These are phyloP conservation scores for Onychomys arenicola DNA, from an alignment of 2,797 vertebrate species.

Conservation along the genomic window DNA sequence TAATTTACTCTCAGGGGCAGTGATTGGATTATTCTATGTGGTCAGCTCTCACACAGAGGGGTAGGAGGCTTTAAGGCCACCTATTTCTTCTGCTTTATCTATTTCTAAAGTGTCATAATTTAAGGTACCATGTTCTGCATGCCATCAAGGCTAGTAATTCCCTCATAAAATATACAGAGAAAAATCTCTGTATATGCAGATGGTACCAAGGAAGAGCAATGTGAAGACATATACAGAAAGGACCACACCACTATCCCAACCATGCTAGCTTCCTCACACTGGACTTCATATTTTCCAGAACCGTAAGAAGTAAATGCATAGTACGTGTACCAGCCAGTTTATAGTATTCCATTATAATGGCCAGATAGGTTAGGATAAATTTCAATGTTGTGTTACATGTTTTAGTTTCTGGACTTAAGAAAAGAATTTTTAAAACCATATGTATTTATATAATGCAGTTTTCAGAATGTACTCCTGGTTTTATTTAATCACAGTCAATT, in stretches of 20 bases:
- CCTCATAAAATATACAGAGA: neutral
- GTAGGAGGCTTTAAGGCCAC: neutral
- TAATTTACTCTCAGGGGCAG: neutral
- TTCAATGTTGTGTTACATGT: neutral
- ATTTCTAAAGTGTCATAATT: neutral
- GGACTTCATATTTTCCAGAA: neutral
- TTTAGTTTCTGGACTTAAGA: slow-evolving; percentile 2
- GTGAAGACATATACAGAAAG: neutral
- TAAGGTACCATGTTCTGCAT: neutral
- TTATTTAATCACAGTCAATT: neutral
- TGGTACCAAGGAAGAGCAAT: neutral
- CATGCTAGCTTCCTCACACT: neutral
- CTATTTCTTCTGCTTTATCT: neutral
- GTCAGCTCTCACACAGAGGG: neutral
- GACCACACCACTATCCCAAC: neutral
- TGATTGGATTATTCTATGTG: neutral
- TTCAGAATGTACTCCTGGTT: neutral
- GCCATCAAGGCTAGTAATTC: neutral
- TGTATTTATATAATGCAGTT: neutral
- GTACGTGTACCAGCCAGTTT: neutral
- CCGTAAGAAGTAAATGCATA: neutral
- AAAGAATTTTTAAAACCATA: neutral
- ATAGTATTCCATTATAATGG: neutral
- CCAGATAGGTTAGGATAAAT: neutral
- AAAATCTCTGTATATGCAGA: neutral